These are phyloP conservation scores for Paraescarpia echinospica DNA, from an alignment of 1,140 invertebrate species.

Conservation along the genomic window DNA sequence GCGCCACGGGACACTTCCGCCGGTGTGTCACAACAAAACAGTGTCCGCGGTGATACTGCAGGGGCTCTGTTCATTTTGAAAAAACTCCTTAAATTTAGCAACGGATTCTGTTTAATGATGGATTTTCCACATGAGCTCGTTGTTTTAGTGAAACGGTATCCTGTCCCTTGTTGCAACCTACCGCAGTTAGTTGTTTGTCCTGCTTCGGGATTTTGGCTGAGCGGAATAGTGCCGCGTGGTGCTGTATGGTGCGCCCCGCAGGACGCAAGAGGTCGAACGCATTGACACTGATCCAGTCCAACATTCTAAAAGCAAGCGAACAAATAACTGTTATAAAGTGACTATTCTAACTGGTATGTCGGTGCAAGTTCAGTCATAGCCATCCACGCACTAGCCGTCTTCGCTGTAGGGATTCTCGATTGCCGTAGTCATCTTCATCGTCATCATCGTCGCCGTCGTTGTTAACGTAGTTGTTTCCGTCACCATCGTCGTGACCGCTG, in stretches of 20 bases:
- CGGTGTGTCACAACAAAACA: no score
- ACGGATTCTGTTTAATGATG: no score
- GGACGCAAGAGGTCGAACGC: not conserved
- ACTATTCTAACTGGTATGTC: not conserved
- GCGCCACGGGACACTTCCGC: no score
- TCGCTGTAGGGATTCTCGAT: not conserved
- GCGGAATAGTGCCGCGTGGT: not conserved
- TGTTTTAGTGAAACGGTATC: no score
- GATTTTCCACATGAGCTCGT: no score
- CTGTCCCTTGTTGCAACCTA: not conserved
- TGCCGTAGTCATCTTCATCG: not conserved
- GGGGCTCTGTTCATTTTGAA: no score
- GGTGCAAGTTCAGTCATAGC: not conserved
- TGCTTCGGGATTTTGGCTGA: not conserved
- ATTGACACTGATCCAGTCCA: not conserved
- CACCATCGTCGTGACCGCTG: no score
- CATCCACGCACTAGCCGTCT: no score
- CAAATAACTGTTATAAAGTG: not conserved
- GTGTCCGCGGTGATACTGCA: no score
- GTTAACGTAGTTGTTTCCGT: no score
- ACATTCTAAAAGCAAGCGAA: not conserved
- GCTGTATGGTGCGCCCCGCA: not conserved
- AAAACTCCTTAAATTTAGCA: no score
- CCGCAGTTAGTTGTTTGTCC: not conserved
- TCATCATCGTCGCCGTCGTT: no score